A percentile compares a stretch with the other conserved stretches of the same genome.
phyloP scores from a whole-genome alignment of 92 coral and sea anemone genomes.

The Bergia sp. region DNA sequence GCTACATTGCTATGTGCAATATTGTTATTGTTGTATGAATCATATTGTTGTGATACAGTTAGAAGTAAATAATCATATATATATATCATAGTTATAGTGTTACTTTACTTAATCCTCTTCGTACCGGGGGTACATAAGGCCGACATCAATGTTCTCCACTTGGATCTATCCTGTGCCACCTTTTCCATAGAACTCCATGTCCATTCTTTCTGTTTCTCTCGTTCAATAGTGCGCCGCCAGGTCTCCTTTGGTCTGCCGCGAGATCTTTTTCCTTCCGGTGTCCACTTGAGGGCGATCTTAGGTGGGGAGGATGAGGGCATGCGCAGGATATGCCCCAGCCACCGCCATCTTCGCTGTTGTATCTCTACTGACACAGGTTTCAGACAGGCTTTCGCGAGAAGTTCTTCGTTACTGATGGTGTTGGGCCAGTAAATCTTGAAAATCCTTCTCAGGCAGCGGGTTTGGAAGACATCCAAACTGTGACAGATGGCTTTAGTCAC shows the following conservation, averaged over 20 bases:
- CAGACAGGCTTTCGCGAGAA: background rate
- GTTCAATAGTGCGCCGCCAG: constrained; percentile 24
- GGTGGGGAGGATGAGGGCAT: background rate
- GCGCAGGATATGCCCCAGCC: background rate
- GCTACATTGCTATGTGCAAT: too few species aligned
- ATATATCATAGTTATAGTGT: too few species aligned
- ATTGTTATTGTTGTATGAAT: too few species aligned
- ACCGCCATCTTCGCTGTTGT: background rate
- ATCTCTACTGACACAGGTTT: background rate
- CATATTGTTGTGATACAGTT: too few species aligned
- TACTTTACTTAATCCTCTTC: too few species aligned
- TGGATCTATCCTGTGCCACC: too few species aligned
- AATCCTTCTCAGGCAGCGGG: background rate
- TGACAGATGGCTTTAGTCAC: background rate
- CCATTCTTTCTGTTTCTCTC: too few species aligned
- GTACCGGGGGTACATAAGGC: too few species aligned
- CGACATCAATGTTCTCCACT: too few species aligned
- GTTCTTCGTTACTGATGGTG: background rate
- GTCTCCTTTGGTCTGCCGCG: constrained; percentile 30
- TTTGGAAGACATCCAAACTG: too few species aligned
- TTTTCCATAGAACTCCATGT: too few species aligned
- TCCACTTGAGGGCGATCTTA: constrained; percentile 30
- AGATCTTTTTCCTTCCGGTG: constrained; percentile 18
- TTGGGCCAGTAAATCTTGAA: constrained; percentile 1
- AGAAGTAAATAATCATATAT: too few species aligned